A percentile compares a stretch with the other conserved stretches of the same genome.
Conservation (phyloP, 2,888 invertebrate species). For the Drosophila nigricruria region DNA sequence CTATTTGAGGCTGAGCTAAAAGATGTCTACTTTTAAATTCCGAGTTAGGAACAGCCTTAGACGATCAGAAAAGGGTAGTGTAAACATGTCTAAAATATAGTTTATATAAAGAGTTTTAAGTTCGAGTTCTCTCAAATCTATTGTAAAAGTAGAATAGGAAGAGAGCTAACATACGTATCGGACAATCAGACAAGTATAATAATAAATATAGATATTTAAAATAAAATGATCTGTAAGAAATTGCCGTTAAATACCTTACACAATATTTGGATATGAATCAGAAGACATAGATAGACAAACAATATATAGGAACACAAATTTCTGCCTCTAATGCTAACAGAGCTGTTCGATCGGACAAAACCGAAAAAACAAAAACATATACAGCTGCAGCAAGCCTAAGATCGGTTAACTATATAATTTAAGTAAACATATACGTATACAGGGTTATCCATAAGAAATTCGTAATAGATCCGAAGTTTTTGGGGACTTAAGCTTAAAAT, state of each 20-base stretch:
- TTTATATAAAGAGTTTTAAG: too few species aligned
- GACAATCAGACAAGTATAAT: background rate
- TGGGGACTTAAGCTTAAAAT: conserved; percentile 59
- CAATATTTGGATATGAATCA: background rate
- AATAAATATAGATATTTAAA: background rate
- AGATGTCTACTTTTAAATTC: too few species aligned
- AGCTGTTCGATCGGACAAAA: conserved; percentile 5
- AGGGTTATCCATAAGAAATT: conserved; percentile 42
- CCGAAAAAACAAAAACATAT: too few species aligned
- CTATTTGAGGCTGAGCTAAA: too few species aligned
- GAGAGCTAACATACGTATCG: background rate
- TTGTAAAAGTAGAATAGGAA: background rate
- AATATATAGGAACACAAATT: background rate
- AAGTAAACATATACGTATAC: conserved; percentile 32
- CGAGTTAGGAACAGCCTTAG: background rate
- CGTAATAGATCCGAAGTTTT: conserved; percentile 38
- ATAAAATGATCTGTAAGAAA: too few species aligned
- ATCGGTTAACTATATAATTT: conserved; percentile 35
- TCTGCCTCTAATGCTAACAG: background rate
- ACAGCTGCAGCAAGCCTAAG: conserved; percentile 2
- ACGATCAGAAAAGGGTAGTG: background rate
- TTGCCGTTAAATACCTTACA: too few species aligned
- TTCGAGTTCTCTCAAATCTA: background rate
- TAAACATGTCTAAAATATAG: background rate
- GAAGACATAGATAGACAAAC: background rate